Base-by-base conservation (phyloP, 2,797 vertebrate species). In the Anguilla anguilla region DNA sequence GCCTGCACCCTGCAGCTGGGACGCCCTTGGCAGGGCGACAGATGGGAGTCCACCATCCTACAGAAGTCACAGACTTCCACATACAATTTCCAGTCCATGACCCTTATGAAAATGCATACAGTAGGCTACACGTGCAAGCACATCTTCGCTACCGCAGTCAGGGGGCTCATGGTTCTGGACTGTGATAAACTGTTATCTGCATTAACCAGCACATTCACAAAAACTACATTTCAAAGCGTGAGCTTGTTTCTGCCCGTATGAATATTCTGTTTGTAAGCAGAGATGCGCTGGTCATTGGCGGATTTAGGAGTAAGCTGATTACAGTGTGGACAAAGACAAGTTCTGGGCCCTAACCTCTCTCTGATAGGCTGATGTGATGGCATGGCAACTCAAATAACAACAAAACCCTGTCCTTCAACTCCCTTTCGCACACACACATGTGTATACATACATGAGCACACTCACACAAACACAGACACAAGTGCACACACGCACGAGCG, bases 231-330 rank as follows among this genome's bases (percentile, higher is more conserved):
- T 82, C 3, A 84, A 57, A 84, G n/a, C 49, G 28, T 15, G 3
- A 19, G 25, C 51, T 57, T n/a, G 5, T 28, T 55, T 35, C 22
- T 55, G 53, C n/a, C 57, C 55, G 11, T n/a, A 15, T 61, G 9
- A 82, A 74, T 83, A 86, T 87, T 86, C 87, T 88, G 31, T 51
- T 17, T 74, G 81, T 69, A 72, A 86, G 53, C 61, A 87, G 85
- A 89, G 59, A 84, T 57, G 53, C 53, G 39, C 31, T 46, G 57
- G 55, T 49, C 15, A 59, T 28, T 72, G 72, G 53, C 51, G 86
- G 83, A 79, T 85, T 67, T 79, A 53, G 53, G 43, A 43, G 69
- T 84, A 84, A 85, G 82, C 81, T 59, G 81, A 89, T 86, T 85
- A n/a, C 22, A 53, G 43, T 49, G 43, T n/a, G 28, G 61, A 86